A percentile compares a stretch with the other conserved stretches of the same genome.
phyloP scores from a whole-genome alignment of 2,888 invertebrate genomes.

The Dimorphilus gyrociliatus region DNA sequence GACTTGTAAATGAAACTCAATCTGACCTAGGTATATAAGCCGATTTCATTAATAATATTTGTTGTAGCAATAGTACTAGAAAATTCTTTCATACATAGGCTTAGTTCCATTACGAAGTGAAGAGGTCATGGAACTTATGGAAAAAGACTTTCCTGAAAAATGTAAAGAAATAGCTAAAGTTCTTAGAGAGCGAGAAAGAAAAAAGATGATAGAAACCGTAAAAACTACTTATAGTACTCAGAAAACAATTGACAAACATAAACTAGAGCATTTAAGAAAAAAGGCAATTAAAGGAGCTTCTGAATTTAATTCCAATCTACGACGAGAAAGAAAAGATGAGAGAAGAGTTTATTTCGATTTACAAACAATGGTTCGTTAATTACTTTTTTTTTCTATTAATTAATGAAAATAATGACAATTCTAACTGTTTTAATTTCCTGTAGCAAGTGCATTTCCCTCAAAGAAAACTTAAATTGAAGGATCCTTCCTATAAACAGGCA shows the following conservation, averaged over 20 bases:
- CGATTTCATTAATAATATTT: background rate
- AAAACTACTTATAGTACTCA: too few relatives aligned
- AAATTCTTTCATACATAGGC: conserved; percentile 35
- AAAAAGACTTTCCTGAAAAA: conserved; percentile 80
- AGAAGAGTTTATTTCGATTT: conserved; percentile 72
- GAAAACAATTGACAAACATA: conserved; percentile 28
- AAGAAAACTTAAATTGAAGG: conserved; percentile 22
- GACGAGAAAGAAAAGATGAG: conserved; percentile 54
- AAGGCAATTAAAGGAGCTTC: conserved; percentile 40
- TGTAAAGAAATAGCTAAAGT: conserved; percentile 56
- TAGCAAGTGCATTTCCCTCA: conserved; percentile 57
- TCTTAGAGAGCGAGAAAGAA: conserved; percentile 32
- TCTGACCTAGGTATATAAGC: conserved; percentile 62
- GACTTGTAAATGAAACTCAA: conserved; percentile 65
- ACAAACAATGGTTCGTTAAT: conserved; percentile 50
- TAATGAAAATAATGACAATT: background rate
- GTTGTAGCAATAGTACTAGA: background rate
- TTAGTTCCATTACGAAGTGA: conserved; percentile 76
- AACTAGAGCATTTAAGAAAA: conserved; percentile 27
- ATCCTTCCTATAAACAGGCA: too few relatives aligned
- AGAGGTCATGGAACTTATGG: conserved; percentile 87
- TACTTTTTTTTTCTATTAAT: conserved; percentile 1
- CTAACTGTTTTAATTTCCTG: conserved; percentile 1
- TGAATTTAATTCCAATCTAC: conserved; percentile 72
- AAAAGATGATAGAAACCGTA: conserved; percentile 31